Percentiles rank a stretch among this genome's conserved stretches.
Evolutionary conservation across 2,888 invertebrate genomes (phyloP).

Genomic region (Platypus cylindrus): DNA sequence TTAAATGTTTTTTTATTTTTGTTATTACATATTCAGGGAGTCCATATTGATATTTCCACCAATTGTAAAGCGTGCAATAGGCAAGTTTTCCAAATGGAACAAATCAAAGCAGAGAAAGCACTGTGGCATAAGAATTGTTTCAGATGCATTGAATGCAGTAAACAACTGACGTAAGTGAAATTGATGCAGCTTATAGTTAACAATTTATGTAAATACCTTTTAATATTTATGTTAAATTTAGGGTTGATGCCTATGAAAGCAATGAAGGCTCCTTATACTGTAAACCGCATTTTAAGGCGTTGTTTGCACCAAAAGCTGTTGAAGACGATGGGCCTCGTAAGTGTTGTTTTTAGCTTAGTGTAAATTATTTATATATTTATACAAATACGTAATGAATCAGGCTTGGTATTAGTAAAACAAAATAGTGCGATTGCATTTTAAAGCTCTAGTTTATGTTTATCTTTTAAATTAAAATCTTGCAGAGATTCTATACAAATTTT

Average conservation of each 20-base stretch:
- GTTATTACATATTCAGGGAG: no score
- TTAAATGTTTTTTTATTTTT: no score
- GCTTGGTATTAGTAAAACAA: no score
- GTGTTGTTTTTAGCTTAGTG: no score
- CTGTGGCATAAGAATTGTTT: conserved; percentile 94
- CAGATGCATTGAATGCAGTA: conserved; percentile 83
- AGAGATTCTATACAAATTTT: no score
- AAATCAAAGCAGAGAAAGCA: conserved; percentile 80
- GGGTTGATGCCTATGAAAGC: conserved; percentile 85
- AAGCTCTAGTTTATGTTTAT: no score
- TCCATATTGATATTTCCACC: conserved; percentile 39
- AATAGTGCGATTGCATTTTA: no score
- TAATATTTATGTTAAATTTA: conserved; percentile 33
- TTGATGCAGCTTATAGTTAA: not conserved
- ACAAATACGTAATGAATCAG: no score
- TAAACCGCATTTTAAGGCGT: conserved; percentile 83
- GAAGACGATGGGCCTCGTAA: conserved; percentile 57
- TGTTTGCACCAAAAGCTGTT: conserved; percentile 83
- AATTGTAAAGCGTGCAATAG: conserved; percentile 77
- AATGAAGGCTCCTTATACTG: conserved; percentile 85
- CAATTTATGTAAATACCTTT: not conserved
- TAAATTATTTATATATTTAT: no score
- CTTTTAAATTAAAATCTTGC: no score
- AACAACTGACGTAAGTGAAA: conserved; percentile 70
- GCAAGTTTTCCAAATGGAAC: conserved; percentile 93